A percentile compares a stretch with the other conserved stretches of the same genome.
Conservation (phyloP, 37 sponge, comb jelly and placozoan species). For the Ephydatia muelleri region DNA sequence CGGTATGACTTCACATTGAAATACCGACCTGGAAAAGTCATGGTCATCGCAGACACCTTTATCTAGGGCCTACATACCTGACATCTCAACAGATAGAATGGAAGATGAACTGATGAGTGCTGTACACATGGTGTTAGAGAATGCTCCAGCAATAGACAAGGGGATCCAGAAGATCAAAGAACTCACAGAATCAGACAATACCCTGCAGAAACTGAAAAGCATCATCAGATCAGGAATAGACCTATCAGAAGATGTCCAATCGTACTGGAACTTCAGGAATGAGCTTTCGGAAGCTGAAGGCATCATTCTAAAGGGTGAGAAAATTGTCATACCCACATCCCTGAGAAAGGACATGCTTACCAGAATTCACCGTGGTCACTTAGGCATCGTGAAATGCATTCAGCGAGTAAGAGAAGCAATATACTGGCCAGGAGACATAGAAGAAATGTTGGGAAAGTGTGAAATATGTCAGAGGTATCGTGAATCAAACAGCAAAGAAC, state of each 20-base stretch:
- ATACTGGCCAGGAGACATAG: conserved; percentile 53
- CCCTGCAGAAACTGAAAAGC: neutral
- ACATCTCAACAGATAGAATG: neutral
- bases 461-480: conserved; percentile 14
- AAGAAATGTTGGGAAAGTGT: conserved; percentile 33
- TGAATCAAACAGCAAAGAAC: conserved; percentile 27
- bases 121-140: too few relatives aligned
- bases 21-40: conserved; percentile 4
- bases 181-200: conserved; percentile 6
- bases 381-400: conserved; percentile 43
- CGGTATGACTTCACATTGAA: neutral
- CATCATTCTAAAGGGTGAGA: conserved; percentile 21
- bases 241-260: neutral
- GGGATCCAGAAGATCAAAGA: neutral
- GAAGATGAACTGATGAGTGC: too few relatives aligned
- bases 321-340: conserved; percentile 26
- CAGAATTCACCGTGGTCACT: conserved; percentile 44
- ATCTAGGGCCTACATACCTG: conserved; percentile 11
- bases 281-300: conserved; percentile 35
- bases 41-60: conserved; percentile 19
- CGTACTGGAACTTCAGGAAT: conserved; percentile 9
- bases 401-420: conserved; percentile 27
- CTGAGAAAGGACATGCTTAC: conserved; percentile 20
- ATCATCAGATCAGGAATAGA: neutral
- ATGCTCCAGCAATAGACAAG: too few relatives aligned